phyloP scores from a whole-genome alignment of 2,888 invertebrate species.

The Anorthoa munda region DNA sequence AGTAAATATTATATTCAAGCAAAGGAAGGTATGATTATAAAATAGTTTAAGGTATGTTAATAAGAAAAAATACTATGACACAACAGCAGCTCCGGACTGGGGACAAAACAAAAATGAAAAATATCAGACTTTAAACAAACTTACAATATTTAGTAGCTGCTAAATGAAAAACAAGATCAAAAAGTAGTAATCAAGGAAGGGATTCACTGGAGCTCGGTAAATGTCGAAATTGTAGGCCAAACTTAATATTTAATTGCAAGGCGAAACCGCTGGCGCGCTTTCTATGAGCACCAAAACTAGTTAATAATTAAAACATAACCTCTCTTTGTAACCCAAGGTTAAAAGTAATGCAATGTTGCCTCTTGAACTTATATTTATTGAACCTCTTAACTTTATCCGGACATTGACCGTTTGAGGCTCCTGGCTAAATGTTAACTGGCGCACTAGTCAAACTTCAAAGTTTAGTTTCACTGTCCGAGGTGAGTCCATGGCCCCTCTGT shows the following conservation, averaged over 20 bases:
- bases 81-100: no score
- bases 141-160: neutral
- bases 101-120: neutral
- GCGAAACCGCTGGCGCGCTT: conserved; percentile 13
- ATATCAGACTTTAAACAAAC: neutral
- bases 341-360: neutral
- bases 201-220: conserved; percentile 5
- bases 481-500: no score
- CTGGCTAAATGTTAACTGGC: no score
- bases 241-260: conserved; percentile 54
- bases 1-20: no score
- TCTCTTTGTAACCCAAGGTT: neutral
- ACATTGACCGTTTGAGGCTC: no score
- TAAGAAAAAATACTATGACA: no score
- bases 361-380: neutral
- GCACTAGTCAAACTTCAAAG: no score
- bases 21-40: no score
- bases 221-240: conserved; percentile 30
- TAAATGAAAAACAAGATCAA: conserved; percentile 35
- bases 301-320: conserved; percentile 46
- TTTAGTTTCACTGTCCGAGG: no score
- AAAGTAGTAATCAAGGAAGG: conserved; percentile 35
- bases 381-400: neutral
- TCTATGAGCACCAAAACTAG: conserved; percentile 15
- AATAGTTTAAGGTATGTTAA: no score